Conservation (phyloP, 35 echinoderm and acorn worm species). For the Antedon bifida region DNA sequence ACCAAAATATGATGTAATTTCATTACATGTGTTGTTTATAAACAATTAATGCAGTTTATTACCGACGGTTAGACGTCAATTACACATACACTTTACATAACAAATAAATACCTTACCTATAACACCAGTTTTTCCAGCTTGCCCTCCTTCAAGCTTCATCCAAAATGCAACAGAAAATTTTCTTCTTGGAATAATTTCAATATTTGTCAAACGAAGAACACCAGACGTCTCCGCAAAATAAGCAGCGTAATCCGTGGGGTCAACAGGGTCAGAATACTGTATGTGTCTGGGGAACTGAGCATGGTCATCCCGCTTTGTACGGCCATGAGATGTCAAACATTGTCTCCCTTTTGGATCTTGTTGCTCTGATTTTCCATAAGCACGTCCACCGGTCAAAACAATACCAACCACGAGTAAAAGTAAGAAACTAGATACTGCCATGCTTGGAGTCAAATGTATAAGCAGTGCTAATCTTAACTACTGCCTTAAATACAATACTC, state of each 20-base stretch:
- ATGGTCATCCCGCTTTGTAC: background rate
- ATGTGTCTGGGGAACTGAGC: background rate
- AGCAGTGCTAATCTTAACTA: too few relatives aligned
- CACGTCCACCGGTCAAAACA: background rate
- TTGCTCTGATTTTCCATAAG: background rate
- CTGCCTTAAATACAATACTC: too few relatives aligned
- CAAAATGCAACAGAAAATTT: background rate
- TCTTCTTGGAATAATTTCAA: background rate
- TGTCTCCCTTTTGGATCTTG: background rate
- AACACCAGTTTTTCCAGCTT: background rate
- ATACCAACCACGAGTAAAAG: background rate
- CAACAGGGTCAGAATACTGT: background rate
- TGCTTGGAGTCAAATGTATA: background rate
- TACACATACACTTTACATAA: too few relatives aligned
- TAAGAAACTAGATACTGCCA: background rate
- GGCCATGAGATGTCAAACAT: background rate
- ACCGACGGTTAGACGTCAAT: too few relatives aligned
- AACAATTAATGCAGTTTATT: too few relatives aligned
- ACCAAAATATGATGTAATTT: too few relatives aligned
- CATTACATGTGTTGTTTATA: too few relatives aligned
- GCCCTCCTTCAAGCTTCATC: slow-evolving; percentile 9
- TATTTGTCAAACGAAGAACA: background rate
- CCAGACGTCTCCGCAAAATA: background rate
- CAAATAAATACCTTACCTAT: background rate
- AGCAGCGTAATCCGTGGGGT: background rate